A percentile compares a stretch with the other conserved stretches of the same genome.
phyloP scores from a whole-genome alignment of 2,888 invertebrate species.

The Ichneumoninae sp. region DNA sequence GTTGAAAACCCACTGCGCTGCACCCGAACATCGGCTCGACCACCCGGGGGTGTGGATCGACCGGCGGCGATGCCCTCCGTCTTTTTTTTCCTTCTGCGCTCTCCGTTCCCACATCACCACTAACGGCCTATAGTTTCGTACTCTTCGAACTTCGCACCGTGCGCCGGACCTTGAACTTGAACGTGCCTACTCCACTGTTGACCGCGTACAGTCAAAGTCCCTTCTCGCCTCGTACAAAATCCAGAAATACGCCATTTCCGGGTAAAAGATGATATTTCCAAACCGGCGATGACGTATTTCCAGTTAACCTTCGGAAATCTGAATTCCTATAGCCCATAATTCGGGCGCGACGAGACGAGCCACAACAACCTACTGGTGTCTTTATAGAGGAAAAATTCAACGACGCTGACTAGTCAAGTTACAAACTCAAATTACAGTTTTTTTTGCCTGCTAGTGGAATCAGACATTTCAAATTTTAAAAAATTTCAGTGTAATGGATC shows the following conservation, averaged over 20 bases:
- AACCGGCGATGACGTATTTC: not conserved
- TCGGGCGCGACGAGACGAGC: too few species aligned
- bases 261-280: not conserved
- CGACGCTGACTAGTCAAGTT: not conserved
- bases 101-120: not conserved
- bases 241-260: too few species aligned
- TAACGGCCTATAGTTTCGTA: conserved; percentile 11
- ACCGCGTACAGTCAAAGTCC: conserved; percentile 13
- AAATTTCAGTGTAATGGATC: not conserved
- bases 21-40: conserved; percentile 3
- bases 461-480: not conserved
- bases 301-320: too few species aligned
- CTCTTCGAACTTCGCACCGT: conserved; percentile 18
- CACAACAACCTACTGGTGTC: too few species aligned
- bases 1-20: conserved; percentile 1
- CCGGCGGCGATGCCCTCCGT: conserved; percentile 25
- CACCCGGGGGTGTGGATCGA: conserved; percentile 39
- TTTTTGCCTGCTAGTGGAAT: not conserved
- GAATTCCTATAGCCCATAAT: too few species aligned
- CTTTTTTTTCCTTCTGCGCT: not conserved
- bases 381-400: too few species aligned
- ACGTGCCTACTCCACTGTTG: conserved; percentile 19
- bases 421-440: not conserved
- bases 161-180: conserved; percentile 61
- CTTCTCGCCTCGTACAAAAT: too few species aligned